Base-by-base conservation (phyloP, 2,888 invertebrate species). In the Beris chalybata region DNA sequence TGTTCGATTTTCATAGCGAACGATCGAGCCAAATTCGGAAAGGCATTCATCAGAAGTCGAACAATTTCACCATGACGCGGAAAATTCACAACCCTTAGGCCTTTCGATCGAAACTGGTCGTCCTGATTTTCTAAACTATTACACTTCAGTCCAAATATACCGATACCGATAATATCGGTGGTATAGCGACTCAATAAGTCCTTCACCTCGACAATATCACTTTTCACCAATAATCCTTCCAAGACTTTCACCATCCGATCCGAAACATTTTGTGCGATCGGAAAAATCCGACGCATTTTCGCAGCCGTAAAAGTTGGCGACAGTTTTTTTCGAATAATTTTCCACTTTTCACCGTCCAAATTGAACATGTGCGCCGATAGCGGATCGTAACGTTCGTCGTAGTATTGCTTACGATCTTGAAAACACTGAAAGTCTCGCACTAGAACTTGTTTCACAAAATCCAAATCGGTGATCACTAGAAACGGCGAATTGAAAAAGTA, bases 291-390 rank as follows among this genome's bases (percentile, higher is more conserved):
- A 66, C 80, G 83, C 77, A 84, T 82, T 74, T 83, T 84, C 4
- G 82, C 79, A 0, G 82, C 79, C 6, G 83, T 82, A 71, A 84
- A 85, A 0, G 82, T 81, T 1, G 83, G 82, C 2, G 82, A 79
- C 53, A 84, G 65, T 52, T 82, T 81, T 0, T 74, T 71, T 43
- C 84, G 74, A 69, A 83, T 74, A 22, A 76, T 74, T 57, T 79
- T 81, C 84, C 84, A 84, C 38, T 79, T 78, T 0, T 76, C 73
- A 0, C 81, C 82, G n/a, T 78, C 78, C 67, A 80, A 67, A 61
- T 76, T 73, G 65, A 80, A 76, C 5, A 82, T 72, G 72, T 81
- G 77, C 2, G 72, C 79, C 11, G 77, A 73, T 2, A 77, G 30
- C 1, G 77, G 76, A 57, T 76, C 75, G 12, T 70, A 64, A 29